phyloP scores from a whole-genome alignment of 2,888 invertebrate species.

The Halictus quadricinctus region DNA sequence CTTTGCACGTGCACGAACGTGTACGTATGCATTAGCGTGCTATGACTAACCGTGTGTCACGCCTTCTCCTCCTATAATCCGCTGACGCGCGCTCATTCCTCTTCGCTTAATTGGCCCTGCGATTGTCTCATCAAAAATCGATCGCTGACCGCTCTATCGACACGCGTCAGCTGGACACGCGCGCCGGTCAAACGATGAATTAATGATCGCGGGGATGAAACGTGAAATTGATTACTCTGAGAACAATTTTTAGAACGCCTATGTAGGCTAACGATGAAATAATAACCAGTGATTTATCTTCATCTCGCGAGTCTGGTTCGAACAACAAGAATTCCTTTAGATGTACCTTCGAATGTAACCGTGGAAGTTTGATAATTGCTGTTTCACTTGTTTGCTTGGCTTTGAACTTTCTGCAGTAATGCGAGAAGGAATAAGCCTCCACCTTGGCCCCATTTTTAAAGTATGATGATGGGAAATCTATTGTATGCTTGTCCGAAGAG shows the following conservation, averaged over 20 bases:
- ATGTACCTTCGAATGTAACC: not conserved
- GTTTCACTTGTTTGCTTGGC: not conserved
- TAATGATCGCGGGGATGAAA: not conserved
- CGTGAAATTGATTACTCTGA: not conserved
- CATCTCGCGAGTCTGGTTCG: not conserved
- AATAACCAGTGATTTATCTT: not conserved
- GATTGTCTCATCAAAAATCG: constrained; percentile 27
- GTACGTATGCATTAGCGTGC: constrained; percentile 12
- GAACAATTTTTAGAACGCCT: not conserved
- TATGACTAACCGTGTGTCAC: constrained; percentile 59
- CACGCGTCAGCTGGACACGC: not conserved
- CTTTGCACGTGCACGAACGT: constrained; percentile 26
- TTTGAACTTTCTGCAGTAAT: not conserved
- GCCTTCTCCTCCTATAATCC: constrained; percentile 37
- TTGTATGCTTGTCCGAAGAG: not conserved
- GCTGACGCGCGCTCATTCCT: constrained; percentile 11
- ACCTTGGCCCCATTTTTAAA: not conserved
- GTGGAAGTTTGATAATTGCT: not conserved
- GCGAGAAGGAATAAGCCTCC: not conserved
- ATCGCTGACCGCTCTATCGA: not conserved
- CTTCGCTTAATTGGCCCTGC: constrained; percentile 31
- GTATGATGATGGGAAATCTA: not conserved
- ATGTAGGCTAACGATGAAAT: not conserved
- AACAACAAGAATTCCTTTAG: not conserved
- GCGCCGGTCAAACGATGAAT: not conserved